A percentile compares a stretch with the other conserved stretches of the same genome.
phyloP scores from a whole-genome alignment of 2,888 invertebrate genomes.

The Orchesella flavescens region DNA sequence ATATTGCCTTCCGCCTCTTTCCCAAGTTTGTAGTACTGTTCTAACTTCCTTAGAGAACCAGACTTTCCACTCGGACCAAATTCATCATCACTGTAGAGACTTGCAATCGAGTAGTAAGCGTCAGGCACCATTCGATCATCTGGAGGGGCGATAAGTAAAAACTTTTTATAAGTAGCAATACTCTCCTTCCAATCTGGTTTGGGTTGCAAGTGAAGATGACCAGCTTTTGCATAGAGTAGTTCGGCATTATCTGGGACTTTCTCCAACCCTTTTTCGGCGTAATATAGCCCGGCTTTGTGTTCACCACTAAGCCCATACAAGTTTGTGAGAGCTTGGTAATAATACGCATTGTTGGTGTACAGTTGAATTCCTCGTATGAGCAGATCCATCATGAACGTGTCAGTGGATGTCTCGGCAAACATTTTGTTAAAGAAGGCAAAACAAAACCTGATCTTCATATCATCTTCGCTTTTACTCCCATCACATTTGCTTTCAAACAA shows the following conservation, averaged over 20 bases:
- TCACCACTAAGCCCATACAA: background rate
- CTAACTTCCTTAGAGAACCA: background rate
- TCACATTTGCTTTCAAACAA: background rate
- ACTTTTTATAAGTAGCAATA: background rate
- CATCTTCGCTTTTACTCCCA: background rate
- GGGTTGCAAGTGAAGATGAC: background rate
- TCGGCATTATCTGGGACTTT: background rate
- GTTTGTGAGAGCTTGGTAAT: background rate
- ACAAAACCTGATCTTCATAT: conserved; percentile 23
- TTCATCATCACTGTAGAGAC: background rate
- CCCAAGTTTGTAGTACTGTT: conserved; percentile 7
- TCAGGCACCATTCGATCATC: conserved; percentile 10
- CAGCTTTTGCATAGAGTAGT: background rate
- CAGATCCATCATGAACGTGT: background rate
- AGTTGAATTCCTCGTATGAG: conserved; percentile 17
- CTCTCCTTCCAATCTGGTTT: background rate
- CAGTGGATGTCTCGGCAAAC: background rate
- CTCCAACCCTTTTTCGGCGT: background rate
- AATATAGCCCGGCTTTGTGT: background rate
- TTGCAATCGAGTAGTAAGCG: background rate
- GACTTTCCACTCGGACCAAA: background rate
- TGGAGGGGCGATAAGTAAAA: background rate
- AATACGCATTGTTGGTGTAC: background rate
- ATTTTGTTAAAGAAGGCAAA: background rate
- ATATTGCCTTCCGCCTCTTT: too few species aligned